phyloP scores from a whole-genome alignment of 2,888 invertebrate genomes.

The Gortyna flavago region DNA sequence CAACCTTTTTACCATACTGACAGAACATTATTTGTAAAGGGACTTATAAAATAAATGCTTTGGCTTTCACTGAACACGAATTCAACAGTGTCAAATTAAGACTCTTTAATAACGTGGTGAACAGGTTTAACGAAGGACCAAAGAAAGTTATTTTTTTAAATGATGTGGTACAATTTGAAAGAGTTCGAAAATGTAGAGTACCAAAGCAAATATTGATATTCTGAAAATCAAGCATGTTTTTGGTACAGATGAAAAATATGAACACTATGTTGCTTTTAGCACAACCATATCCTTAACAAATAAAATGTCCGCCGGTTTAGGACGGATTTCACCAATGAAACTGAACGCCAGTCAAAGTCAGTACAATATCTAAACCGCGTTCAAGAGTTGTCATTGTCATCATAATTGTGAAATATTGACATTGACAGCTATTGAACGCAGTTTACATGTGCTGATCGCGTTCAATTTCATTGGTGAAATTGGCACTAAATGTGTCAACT shows the following conservation, averaged over 20 bases:
- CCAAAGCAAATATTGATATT: background rate
- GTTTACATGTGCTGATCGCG: no score
- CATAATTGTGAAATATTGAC: no score
- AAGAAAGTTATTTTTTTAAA: background rate
- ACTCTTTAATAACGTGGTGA: background rate
- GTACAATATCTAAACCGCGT: no score
- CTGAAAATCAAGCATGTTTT: background rate
- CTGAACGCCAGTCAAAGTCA: background rate
- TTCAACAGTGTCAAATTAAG: background rate
- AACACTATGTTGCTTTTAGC: no score
- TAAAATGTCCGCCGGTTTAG: background rate
- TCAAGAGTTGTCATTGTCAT: no score
- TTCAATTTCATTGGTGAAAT: background rate
- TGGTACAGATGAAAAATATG: background rate
- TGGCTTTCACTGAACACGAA: background rate
- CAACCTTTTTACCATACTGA: background rate
- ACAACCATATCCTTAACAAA: no score
- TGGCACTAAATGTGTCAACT: background rate
- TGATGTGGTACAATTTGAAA: background rate
- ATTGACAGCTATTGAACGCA: no score
- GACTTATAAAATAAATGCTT: slow-evolving; percentile 15
- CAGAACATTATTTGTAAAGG: background rate
- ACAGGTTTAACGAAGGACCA: no score
- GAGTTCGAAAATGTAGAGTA: background rate
- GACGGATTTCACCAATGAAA: background rate